Conservation (phyloP, 2,797 vertebrate genomes). For the Sarcoramphus papa region DNA sequence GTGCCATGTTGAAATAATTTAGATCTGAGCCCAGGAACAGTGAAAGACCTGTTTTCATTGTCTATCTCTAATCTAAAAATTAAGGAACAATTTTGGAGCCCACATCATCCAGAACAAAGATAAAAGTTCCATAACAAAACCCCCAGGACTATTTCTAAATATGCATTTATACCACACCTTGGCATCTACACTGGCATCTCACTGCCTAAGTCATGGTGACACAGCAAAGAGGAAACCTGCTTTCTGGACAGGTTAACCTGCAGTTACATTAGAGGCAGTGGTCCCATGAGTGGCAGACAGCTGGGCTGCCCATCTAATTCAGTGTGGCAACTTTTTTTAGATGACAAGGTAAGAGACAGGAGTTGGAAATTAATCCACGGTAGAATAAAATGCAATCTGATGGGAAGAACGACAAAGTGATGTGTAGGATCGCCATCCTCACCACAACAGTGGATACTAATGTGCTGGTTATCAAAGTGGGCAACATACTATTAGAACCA, state of each 20-base stretch:
- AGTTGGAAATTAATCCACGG: background rate
- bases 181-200: background rate
- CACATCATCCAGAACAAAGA: background rate
- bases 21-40: background rate
- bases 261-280: background rate
- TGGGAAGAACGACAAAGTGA: background rate
- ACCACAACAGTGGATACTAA: background rate
- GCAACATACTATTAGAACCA: background rate
- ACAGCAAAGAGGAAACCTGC: background rate
- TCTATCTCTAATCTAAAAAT: background rate
- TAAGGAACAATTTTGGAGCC: background rate
- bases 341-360: background rate
- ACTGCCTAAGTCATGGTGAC: background rate
- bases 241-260: background rate
- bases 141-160: background rate
- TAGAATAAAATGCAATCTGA: background rate
- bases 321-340: background rate
- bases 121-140: background rate
- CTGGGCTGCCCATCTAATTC: background rate
- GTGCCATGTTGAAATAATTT: background rate
- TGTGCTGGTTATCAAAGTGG: background rate
- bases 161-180: background rate
- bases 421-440: background rate
- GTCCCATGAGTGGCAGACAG: background rate
- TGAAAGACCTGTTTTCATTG: background rate